Percentiles rank a stretch among this genome's conserved stretches.
Conservation (phyloP, 2,113 vertebrate species). For the Alaudala cheleensis region DNA sequence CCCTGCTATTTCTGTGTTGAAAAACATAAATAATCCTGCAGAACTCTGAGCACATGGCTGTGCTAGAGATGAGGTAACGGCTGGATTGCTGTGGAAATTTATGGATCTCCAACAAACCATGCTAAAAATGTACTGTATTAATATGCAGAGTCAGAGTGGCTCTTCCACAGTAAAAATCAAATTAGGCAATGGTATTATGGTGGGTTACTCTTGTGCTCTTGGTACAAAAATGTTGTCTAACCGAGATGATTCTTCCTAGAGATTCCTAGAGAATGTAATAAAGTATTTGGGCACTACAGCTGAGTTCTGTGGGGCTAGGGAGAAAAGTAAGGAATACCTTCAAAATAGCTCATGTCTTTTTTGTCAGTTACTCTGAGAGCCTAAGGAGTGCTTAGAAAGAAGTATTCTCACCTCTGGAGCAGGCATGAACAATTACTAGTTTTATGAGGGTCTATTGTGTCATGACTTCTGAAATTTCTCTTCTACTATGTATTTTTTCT, state of each 20-base stretch:
- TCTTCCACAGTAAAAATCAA: not conserved
- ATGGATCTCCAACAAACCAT: not conserved
- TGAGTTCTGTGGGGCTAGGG: not conserved
- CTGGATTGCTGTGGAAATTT: constrained; percentile 14
- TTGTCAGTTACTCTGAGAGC: not conserved
- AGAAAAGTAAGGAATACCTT: not conserved
- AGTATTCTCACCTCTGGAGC: not conserved
- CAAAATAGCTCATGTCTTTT: not conserved
- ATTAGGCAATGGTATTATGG: not conserved
- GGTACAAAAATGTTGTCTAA: not conserved
- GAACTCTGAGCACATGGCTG: not conserved
- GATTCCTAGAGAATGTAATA: not conserved
- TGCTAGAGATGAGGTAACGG: constrained; percentile 13
- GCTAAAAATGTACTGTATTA: not conserved
- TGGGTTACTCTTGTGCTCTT: not conserved
- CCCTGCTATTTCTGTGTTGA: not conserved
- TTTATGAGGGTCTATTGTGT: not conserved
- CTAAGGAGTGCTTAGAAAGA: not conserved
- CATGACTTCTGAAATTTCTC: not conserved
- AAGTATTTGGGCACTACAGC: not conserved
- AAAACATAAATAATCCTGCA: constrained; percentile 16
- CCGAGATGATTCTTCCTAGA: not conserved
- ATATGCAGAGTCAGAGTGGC: not conserved
- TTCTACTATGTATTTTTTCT: not conserved
- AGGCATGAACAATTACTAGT: not conserved